Evolutionary conservation across 2,113 vertebrate genomes (phyloP), one percentile per base, ranked within the genome.

Genomic region (Chloroceryle aenea): DNA sequence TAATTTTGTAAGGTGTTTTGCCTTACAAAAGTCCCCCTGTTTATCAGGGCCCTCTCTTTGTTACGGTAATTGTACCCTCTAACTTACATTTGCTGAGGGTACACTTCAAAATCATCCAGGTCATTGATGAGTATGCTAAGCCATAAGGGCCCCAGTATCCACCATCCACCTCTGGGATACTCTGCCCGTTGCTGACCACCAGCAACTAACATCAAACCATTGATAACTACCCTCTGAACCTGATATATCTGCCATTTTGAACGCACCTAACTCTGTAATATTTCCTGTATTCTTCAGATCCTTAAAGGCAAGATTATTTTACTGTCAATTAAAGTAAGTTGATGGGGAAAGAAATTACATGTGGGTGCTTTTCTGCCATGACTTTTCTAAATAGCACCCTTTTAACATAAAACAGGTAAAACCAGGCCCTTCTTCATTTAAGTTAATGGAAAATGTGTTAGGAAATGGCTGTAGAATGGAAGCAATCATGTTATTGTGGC

Each of bases 391-490:
- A 87, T 58, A 85, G n/a, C 16, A 76, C 6, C 13, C 42, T 74
- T 95, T 86, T 84, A 92, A 92, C 34, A 42, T 9, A 86, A 84
- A 27, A 17, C 53, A 84, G 29, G 45, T 71, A 84, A 68, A 89
- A 84, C 34, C 14, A 95, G 45, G 17, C 20, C 43, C 4, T 43
- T 64, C 53, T 71, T 83, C 66, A 30, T 42, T 34, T 68, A 84
- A 86, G 68, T 59, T 96, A 95, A 95, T 95, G 90, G 86, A 90
- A 90, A 89, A 93, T 47, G 14, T 52, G 68, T 89, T 84, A 95
- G 86, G 76, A 97, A 92, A 89, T 74, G 75, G 59, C 38, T 0
- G 0, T 74, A 71, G 63, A 93, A 71, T 55, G 42, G 95, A 94
- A 95, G 55, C 36, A 81, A 89, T 93, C 68, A 50, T 47, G 64